phyloP scores from a whole-genome alignment of 2,113 vertebrate species.

The Epinephelus moara region DNA sequence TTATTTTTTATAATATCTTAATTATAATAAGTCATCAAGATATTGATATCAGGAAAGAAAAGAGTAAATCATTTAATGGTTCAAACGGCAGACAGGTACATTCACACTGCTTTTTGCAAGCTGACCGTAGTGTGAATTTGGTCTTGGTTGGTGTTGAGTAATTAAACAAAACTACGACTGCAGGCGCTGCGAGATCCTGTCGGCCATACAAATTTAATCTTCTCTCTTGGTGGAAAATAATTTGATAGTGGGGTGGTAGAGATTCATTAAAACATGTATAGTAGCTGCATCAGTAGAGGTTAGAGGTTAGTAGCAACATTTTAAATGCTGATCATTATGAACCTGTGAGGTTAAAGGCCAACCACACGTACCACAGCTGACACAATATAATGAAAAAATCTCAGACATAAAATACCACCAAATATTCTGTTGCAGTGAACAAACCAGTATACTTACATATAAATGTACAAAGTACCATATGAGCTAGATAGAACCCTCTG shows the following conservation, averaged over 20 bases:
- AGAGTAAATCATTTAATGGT: not conserved
- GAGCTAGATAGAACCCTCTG: slow-evolving; percentile 51
- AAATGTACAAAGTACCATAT: slow-evolving; percentile 64
- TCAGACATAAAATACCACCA: slow-evolving; percentile 51
- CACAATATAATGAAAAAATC: slow-evolving; percentile 30
- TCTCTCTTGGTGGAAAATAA: not conserved
- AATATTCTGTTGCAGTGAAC: slow-evolving; percentile 38
- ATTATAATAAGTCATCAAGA: not conserved
- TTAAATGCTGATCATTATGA: slow-evolving; percentile 22
- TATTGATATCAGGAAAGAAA: not conserved
- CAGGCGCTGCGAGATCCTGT: not conserved
- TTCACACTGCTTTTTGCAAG: not conserved
- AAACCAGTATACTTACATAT: slow-evolving; percentile 56
- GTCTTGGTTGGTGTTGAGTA: not conserved
- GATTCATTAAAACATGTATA: not conserved
- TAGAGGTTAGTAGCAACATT: slow-evolving; percentile 14
- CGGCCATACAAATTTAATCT: not conserved
- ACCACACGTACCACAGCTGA: slow-evolving; percentile 31
- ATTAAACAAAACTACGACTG: not conserved
- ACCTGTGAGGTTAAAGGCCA: slow-evolving; percentile 25
- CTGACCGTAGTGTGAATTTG: not conserved
- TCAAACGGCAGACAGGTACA: not conserved
- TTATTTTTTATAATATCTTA: not conserved
- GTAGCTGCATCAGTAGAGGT: slow-evolving; percentile 24
- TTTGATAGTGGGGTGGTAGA: no score